Conservation (phyloP, 2,113 vertebrate genomes). For the Trachemys scripta region DNA sequence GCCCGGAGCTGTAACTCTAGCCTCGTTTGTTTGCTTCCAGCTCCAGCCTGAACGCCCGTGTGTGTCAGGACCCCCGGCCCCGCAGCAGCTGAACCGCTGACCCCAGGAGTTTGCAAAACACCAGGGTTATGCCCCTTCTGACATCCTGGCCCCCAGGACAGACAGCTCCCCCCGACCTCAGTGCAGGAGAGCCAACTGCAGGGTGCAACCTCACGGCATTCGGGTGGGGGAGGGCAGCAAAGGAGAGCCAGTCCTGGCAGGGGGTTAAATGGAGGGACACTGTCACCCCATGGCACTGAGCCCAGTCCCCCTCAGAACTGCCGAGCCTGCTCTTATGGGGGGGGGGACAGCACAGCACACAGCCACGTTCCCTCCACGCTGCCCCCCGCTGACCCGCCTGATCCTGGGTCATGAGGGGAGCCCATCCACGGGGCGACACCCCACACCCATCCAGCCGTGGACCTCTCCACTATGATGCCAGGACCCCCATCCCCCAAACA, state of each 20-base stretch:
- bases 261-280: too few relatives aligned
- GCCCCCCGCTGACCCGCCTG: rapidly evolving
- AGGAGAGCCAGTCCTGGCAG: too few relatives aligned
- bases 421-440: neutral
- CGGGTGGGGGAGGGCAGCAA: too few relatives aligned
- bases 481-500: too few relatives aligned
- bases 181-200: too few relatives aligned
- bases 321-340: neutral
- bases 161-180: slow-evolving; percentile 1
- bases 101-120: slow-evolving; percentile 80
- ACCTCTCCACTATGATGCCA: neutral
- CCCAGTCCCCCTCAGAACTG: neutral
- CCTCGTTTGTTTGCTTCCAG: slow-evolving; percentile 75
- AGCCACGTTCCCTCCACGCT: neutral
- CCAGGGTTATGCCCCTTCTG: slow-evolving; percentile 63
- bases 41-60: slow-evolving; percentile 66
- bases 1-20: slow-evolving; percentile 47
- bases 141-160: slow-evolving; percentile 27
- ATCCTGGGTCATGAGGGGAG: too few relatives aligned
- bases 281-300: too few relatives aligned
- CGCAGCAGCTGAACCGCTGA: slow-evolving; percentile 78
- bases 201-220: too few relatives aligned
- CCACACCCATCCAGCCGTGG: neutral
- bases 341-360: too few relatives aligned
- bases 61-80: slow-evolving; percentile 71